Percentiles rank a stretch among this genome's conserved stretches.
phyloP scores from a whole-genome alignment of 2,113 vertebrate species.

The Zosterops lateralis region DNA sequence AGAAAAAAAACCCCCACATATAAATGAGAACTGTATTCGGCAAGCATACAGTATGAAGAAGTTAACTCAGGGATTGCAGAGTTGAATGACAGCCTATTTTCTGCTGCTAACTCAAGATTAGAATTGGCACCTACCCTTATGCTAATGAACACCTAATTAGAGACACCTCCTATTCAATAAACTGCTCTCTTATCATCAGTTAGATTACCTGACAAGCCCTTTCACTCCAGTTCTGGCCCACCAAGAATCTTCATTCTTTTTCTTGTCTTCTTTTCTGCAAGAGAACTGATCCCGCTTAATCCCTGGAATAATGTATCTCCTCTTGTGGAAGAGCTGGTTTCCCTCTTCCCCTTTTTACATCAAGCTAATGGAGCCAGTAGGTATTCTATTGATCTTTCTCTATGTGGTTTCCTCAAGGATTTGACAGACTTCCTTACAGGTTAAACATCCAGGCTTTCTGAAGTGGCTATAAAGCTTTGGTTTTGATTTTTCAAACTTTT shows the following conservation, averaged over 20 bases:
- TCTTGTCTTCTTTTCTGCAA: constrained; percentile 76
- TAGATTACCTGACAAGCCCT: constrained; percentile 85
- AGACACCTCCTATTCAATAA: constrained; percentile 78
- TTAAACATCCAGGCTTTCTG: constrained; percentile 78
- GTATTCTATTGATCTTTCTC: constrained; percentile 88
- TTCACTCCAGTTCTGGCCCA: constrained; percentile 76
- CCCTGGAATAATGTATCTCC: constrained; percentile 86
- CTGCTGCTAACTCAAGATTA: constrained; percentile 61
- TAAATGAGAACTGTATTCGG: background rate
- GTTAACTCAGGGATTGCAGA: background rate
- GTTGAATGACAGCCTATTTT: constrained; percentile 69
- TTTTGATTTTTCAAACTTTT: constrained; percentile 82
- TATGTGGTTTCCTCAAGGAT: constrained; percentile 82
- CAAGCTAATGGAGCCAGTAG: constrained; percentile 91
- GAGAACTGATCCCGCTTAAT: constrained; percentile 84
- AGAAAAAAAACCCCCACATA: background rate
- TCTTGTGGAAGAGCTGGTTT: constrained; percentile 75
- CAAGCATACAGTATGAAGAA: constrained; percentile 5
- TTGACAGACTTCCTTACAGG: constrained; percentile 80
- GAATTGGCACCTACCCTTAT: constrained; percentile 71
- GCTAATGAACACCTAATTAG: constrained; percentile 83
- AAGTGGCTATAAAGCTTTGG: constrained; percentile 77
- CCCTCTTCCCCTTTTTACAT: constrained; percentile 83
- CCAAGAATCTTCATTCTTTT: constrained; percentile 74
- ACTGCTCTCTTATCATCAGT: constrained; percentile 76